These are phyloP conservation scores for Gandaritis pyraliata DNA, from an alignment of 2,888 invertebrate species.

Conservation along the genomic window DNA sequence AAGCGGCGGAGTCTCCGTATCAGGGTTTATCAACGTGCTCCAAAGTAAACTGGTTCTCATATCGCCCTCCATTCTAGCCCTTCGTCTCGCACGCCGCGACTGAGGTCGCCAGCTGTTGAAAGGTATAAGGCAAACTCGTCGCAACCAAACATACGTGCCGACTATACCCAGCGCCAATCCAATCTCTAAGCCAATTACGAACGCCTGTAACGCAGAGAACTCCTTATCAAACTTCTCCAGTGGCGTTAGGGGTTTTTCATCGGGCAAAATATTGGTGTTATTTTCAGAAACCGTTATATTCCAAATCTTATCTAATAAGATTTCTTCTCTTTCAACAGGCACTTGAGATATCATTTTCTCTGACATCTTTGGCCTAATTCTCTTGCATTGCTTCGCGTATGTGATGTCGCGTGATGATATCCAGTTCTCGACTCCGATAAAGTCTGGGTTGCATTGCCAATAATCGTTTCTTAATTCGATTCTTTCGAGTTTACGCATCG, in stretches of 20 bases:
- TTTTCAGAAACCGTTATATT: constrained; percentile 62
- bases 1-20: constrained; percentile 73
- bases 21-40: constrained; percentile 66
- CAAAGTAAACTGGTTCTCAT: constrained; percentile 73
- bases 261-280: constrained; percentile 43
- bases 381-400: constrained; percentile 76
- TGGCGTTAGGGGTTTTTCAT: constrained; percentile 59
- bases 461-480: constrained; percentile 84
- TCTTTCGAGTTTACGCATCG: constrained; percentile 74
- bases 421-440: constrained; percentile 72
- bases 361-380: constrained; percentile 78
- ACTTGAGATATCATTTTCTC: constrained; percentile 83
- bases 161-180: constrained; percentile 75
- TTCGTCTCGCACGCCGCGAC: constrained; percentile 55
- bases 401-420: constrained; percentile 65
- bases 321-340: constrained; percentile 62
- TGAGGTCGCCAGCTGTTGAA: constrained; percentile 56
- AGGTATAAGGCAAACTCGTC: constrained; percentile 60
- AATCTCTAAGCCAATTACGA: constrained; percentile 72
- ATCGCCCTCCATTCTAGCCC: constrained; percentile 60
- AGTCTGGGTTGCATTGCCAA: constrained; percentile 81
- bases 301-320: constrained; percentile 73
- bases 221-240: constrained; percentile 72
- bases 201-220: constrained; percentile 74
- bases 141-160: constrained; percentile 74